Conservation (phyloP, 2,888 invertebrate species). For the Alentia gelatinosa region DNA sequence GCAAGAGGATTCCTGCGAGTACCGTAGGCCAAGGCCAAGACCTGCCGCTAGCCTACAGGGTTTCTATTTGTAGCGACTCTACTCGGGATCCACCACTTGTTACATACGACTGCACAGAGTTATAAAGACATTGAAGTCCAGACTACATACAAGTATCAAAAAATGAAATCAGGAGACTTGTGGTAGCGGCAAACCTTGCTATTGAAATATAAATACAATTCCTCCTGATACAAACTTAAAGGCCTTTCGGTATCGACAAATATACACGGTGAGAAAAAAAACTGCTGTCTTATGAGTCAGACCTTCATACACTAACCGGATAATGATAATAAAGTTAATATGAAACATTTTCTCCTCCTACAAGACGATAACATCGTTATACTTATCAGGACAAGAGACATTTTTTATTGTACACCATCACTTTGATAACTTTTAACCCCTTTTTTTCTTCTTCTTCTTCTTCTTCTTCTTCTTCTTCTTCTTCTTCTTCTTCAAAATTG, state of each 20-base stretch:
- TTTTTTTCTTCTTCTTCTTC: not conserved
- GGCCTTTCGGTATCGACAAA: conserved; percentile 27
- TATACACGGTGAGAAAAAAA: not conserved
- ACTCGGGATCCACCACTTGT: too few relatives aligned
- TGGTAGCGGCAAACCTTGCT: not conserved
- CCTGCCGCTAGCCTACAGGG: too few relatives aligned
- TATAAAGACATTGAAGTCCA: too few relatives aligned
- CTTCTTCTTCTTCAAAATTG: not conserved
- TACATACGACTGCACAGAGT: too few relatives aligned
- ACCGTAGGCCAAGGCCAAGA: too few relatives aligned
- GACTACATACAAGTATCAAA: not conserved
- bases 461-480: not conserved
- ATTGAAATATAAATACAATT: conserved; percentile 15
- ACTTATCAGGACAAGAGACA: not conserved
- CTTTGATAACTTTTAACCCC: not conserved
- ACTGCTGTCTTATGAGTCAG: not conserved
- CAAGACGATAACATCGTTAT: not conserved
- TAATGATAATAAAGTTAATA: not conserved
- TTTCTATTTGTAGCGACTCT: too few relatives aligned
- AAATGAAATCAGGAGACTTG: not conserved
- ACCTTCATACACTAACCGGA: not conserved
- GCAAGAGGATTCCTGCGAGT: too few relatives aligned
- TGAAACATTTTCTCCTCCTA: not conserved
- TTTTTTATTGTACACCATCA: not conserved
- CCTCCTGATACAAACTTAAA: conserved; percentile 9